These are phyloP conservation scores for Cremastobaeus sp. DNA, from an alignment of 2,888 invertebrate genomes.

Conservation along the genomic window DNA sequence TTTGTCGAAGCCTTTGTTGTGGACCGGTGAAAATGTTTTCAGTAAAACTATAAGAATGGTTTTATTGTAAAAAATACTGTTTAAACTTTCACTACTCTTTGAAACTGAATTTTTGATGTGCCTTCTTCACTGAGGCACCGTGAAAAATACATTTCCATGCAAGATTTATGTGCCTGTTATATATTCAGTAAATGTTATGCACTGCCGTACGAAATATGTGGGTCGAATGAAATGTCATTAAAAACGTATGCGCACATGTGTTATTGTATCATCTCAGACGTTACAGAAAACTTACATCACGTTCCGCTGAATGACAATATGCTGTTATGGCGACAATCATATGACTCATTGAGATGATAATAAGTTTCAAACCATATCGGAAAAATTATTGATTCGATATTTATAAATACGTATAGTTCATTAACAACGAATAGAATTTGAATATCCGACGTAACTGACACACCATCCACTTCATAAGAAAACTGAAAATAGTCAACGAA, in stretches of 20 bases:
- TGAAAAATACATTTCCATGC: slow-evolving; percentile 3
- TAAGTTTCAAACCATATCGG: neutral
- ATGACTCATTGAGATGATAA: neutral
- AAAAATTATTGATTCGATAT: slow-evolving; percentile 3
- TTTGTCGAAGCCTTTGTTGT: too few species aligned
- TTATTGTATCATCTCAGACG: neutral
- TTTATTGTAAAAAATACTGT: slow-evolving; percentile 1
- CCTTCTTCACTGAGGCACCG: neutral
- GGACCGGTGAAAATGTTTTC: neutral
- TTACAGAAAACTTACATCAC: slow-evolving; percentile 7
- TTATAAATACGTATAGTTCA: neutral
- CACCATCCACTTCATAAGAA: too few species aligned
- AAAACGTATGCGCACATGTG: neutral
- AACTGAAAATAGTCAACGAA: too few species aligned
- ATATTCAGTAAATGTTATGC: slow-evolving; percentile 15
- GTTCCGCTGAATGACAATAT: neutral
- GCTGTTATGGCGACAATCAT: neutral
- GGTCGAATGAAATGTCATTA: slow-evolving; percentile 27
- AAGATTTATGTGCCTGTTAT: slow-evolving; percentile 11
- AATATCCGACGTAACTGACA: neutral
- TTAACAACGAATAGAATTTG: neutral
- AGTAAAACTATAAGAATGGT: slow-evolving; percentile 7
- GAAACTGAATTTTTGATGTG: slow-evolving; percentile 2
- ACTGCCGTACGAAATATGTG: slow-evolving; percentile 18
- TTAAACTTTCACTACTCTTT: neutral